Conservation (phyloP, 2,888 invertebrate species). For the Cryptus armator region DNA sequence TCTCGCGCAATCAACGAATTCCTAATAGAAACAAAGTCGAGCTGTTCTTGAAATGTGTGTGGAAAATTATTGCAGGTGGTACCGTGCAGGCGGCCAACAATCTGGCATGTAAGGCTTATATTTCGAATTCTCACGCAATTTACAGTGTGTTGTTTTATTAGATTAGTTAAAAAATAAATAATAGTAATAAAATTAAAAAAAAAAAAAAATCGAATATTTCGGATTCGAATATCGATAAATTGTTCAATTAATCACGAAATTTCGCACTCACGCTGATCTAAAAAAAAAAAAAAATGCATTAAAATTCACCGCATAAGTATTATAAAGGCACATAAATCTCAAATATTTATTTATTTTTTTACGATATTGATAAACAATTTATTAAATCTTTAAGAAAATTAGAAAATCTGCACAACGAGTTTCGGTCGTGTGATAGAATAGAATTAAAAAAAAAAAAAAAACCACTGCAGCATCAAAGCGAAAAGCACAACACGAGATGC, state of each 20-base stretch:
- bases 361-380: too few species aligned
- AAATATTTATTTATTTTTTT: too few species aligned
- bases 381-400: too few species aligned
- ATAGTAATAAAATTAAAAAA: constrained; percentile 8
- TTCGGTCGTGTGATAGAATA: too few species aligned
- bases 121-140: constrained; percentile 66
- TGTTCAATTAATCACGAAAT: not conserved
- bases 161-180: not conserved
- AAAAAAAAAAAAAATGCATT: not conserved
- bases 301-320: not conserved
- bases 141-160: constrained; percentile 61
- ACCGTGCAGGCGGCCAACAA: constrained; percentile 79
- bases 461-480: not conserved
- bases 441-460: not conserved
- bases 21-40: constrained; percentile 5
- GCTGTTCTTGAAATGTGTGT: constrained; percentile 67
- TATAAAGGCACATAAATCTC: too few species aligned
- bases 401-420: too few species aligned
- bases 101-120: constrained; percentile 80
- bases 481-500: constrained; percentile 54
- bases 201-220: not conserved
- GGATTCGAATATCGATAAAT: not conserved
- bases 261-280: constrained; percentile 7
- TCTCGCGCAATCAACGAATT: not conserved
- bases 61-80: constrained; percentile 81